Evolutionary conservation across 2,797 vertebrate genomes (phyloP), one percentile per base, ranked within the genome.

Genomic region (Siniperca obscura): DNA sequence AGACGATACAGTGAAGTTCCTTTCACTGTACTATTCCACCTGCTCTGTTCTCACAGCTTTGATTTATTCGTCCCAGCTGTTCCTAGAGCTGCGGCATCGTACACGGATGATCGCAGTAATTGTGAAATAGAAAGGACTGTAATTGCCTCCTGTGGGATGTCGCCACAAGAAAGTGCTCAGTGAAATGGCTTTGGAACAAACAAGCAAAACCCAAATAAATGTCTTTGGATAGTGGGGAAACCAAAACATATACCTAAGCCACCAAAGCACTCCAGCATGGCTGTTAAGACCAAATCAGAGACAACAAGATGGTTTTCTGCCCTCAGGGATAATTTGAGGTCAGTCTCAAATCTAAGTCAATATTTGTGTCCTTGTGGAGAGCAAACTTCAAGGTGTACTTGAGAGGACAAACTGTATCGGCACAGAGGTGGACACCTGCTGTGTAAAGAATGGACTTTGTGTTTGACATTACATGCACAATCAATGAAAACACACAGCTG

Each of bases 51-150:
- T 61, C 76, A 30, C 78, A 84, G 82, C 84, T 90, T 87, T 90
- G 90, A 92, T 93, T 91, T 91, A 92, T 90, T 85, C 36, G 13
- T 81, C 91, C 82, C 86, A 90, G 89, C 93, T 93, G 91, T 86
- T 86, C 73, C 44, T 25, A 40, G 67, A 82, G 62, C 85, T 61
- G 72, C 46, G 72, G 82, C 83, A 85, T 80, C 83, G 70, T 84
- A 89, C 86, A 83, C 55, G 60, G 81, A 76, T 89, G 90, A 93
- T 89, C 86, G 81, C 78, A 85, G 86, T 89, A 89, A 88, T 85
- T 86, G 91, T 82, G 75, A 82, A 89, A 88, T 68, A 85, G 76
- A 90, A 89, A 79, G 79, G 76, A 70, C 82, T 65, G 81, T 93
- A 92, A 92, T 91, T 92, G 86, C 89, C 65, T 93, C 89, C 86